Evolutionary conservation across 1,140 invertebrate genomes (phyloP).

Genomic region (Whitmania pigra): DNA sequence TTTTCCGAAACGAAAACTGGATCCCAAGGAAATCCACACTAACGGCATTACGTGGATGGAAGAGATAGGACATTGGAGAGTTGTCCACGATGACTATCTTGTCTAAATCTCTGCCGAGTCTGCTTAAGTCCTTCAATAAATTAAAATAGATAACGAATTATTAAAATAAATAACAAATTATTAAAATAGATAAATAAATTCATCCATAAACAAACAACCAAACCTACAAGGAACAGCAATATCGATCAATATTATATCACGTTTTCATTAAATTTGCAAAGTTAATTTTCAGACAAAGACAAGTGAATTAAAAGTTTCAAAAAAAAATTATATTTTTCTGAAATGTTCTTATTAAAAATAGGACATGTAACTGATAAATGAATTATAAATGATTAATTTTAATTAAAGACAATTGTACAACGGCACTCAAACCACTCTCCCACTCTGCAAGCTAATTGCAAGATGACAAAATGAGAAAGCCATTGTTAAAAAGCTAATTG

Average conservation of each 20-base stretch:
- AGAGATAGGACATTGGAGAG: constrained; percentile 97
- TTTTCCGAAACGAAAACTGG: background rate
- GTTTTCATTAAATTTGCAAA: too few species aligned
- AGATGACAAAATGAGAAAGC: background rate
- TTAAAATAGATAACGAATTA: constrained; percentile 2
- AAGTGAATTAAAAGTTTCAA: too few species aligned
- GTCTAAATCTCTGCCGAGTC: constrained; percentile 84
- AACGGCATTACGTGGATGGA: constrained; percentile 99
- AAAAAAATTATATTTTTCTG: too few species aligned
- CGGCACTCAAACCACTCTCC: too few species aligned
- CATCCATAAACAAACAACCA: background rate
- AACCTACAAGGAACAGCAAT: background rate
- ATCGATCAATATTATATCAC: too few species aligned
- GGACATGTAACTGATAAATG: too few species aligned
- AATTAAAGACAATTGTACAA: too few species aligned
- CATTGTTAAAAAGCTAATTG: background rate
- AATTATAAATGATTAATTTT: too few species aligned
- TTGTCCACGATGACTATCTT: constrained; percentile 98
- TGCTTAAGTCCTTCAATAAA: constrained; percentile 68
- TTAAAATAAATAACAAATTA: background rate
- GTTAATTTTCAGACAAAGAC: too few species aligned
- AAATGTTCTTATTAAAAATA: too few species aligned
- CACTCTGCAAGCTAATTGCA: too few species aligned
- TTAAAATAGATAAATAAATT: background rate
- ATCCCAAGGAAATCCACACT: constrained; percentile 44